Evolutionary conservation across 2,113 vertebrate species (phyloP), one percentile per base, ranked within the genome.

Genomic region (Lycocorax pyrrhopterus): DNA sequence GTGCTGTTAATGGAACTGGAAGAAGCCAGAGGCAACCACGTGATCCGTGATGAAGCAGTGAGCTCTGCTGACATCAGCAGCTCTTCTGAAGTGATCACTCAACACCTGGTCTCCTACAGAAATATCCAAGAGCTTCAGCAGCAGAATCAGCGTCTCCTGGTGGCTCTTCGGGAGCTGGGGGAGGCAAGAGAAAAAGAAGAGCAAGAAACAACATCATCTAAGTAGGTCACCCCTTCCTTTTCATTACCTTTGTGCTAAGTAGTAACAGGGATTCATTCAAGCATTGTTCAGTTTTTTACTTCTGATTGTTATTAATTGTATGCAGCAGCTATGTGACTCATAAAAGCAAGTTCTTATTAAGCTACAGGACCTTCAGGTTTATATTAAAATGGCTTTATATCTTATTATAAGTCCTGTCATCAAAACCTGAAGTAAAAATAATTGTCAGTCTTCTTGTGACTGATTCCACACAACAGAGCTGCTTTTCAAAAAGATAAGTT

Each of bases 1-100:
- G 98, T 99, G 39, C 98, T 99, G 75, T 97, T 99, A 75, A 98
- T 99, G 52, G 99, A 99, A 96, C 98, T 99, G 73, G 99, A 99
- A 96, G 99, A 99, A 96, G 99, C 99, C 13, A 98, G 99, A 90
- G 99, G 99, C 91, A 99, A 99, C 91, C 98, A 99, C 0, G 98
- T 99, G 46, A 89, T 99, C 51, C 98, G 98, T 69, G 98, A 98
- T 18, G 99, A 99, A 84, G 99, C 98, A 46, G 97, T 99, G 89
- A 98, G 98, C 96, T 99, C 99, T 21, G 98, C 98, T 7, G 99
- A 99, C 25, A 98, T 99, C 92, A 99, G 98, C 96, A 99, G 99
- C 94, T 98, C 99, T 18, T 99, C 99, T 19, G 99, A 99, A 96
- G 99, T 99, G 22, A 99, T 99, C 97, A 98, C 98, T 66, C 99